phyloP scores from a whole-genome alignment of 2,888 invertebrate genomes.

The Pristionchus fissidentatus region DNA sequence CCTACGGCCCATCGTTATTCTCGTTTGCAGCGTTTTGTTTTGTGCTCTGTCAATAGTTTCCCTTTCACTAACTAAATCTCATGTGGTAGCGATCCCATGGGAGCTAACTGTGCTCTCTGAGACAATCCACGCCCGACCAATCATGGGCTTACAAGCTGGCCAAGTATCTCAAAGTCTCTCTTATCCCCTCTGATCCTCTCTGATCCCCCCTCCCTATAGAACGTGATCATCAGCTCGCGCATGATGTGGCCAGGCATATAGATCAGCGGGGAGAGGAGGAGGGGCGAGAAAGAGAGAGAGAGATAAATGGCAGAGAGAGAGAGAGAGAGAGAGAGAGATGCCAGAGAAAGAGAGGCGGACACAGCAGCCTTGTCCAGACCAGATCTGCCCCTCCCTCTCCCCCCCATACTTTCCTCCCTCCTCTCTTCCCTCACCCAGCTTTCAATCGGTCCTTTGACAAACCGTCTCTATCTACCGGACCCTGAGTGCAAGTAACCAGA shows the following conservation, averaged over 20 bases:
- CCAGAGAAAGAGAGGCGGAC: not conserved
- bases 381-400: conserved; percentile 13
- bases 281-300: not conserved
- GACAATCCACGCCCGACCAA: too few species aligned
- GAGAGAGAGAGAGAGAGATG: not conserved
- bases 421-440: too few species aligned
- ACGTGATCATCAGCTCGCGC: conserved; percentile 34
- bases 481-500: not conserved
- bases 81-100: too few species aligned
- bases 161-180: conserved; percentile 4
- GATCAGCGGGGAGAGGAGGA: not conserved
- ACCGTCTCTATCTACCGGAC: too few species aligned
- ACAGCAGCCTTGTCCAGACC: not conserved
- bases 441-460: too few species aligned
- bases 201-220: not conserved
- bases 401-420: not conserved
- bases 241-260: not conserved
- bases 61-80: too few species aligned
- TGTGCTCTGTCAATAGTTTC: too few species aligned
- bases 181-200: conserved; percentile 5
- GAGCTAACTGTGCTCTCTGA: too few species aligned
- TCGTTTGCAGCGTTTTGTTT: too few species aligned
- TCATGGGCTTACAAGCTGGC: too few species aligned
- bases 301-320: too few species aligned
- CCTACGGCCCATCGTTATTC: too few species aligned